Base-by-base conservation (phyloP, 2,797 vertebrate species). In the Characodon lateralis region DNA sequence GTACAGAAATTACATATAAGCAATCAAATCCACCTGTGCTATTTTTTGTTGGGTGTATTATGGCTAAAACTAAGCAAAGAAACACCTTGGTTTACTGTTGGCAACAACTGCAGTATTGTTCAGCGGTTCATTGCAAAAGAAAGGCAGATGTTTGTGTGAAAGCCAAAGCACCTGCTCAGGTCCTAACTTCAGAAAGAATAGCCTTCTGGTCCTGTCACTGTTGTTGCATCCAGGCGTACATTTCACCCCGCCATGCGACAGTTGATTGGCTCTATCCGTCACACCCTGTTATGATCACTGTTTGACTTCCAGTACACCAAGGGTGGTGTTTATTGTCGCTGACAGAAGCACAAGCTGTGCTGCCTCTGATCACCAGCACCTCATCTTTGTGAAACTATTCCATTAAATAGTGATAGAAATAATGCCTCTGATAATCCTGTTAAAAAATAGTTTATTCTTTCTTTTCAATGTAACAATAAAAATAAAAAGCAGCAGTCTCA, bases 191-290 rank as follows among this genome's bases (percentile, higher is more conserved):
- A 93, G 85, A 94, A 89, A 76, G 84, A 77, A 81, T 4, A 35
- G 68, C 89, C 89, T 85, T 93, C 91, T 93, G 92, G 82, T 91
- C 86, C 84, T 53, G 68, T 92, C 91, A 88, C 76, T 0, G 58
- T 9, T 56, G 78, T 70, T 82, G 77, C 84, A 88, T 76, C 50
- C 1, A 7, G 22, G 77, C 1, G 26, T 73, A 78, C 77, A 1
- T 89, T 84, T 87, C 81, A 14, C 28, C 58, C 79, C 18, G 26
- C 53, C 78, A 71, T 58, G 74, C 79, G 71, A 85, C 88, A 87
- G 83, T 82, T 83, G 87, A 91, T 89, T 90, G 90, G 85, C 87
- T 74, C 87, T 24, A 85, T 80, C 78, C 87, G 89, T 91, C 92
- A 72, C 81, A 76, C 48, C 72, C 16, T 41, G 75, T 93, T 83